phyloP scores from a whole-genome alignment of 1,140 invertebrate species.

The Leptopilina boulardi region DNA sequence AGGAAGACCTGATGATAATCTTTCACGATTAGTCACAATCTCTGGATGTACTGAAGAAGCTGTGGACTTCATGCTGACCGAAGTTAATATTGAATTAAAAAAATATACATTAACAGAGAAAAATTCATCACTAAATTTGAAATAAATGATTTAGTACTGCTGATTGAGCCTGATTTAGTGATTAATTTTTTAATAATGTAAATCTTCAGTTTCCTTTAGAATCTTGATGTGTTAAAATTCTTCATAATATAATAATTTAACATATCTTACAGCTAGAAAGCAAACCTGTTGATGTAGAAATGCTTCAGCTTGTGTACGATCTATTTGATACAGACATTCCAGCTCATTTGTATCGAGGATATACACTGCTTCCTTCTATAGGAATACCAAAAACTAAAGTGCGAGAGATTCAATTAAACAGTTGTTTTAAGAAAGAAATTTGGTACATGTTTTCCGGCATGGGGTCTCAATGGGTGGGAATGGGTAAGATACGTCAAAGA shows the following conservation, averaged over 20 bases:
- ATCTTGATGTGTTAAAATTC: too few species aligned
- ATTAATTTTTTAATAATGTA: too few species aligned
- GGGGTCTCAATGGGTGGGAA: slow-evolving; percentile 84
- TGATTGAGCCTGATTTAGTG: too few species aligned
- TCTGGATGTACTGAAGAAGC: slow-evolving; percentile 79
- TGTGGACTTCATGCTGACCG: slow-evolving; percentile 71
- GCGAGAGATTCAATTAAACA: slow-evolving; percentile 20
- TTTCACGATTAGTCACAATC: slow-evolving; percentile 74
- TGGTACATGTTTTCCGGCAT: slow-evolving; percentile 85
- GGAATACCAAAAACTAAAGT: slow-evolving; percentile 27
- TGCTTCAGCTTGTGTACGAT: slow-evolving; percentile 73
- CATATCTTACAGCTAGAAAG: slow-evolving; percentile 46
- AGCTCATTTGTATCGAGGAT: slow-evolving; percentile 76
- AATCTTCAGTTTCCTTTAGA: too few species aligned
- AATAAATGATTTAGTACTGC: too few species aligned
- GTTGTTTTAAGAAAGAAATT: slow-evolving; percentile 29
- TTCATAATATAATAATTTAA: too few species aligned
- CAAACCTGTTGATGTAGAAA: slow-evolving; percentile 65
- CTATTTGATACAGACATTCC: slow-evolving; percentile 65
- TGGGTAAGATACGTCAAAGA: slow-evolving; percentile 73
- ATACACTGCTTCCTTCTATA: slow-evolving; percentile 46
- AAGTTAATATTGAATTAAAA: too few species aligned
- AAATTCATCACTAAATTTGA: too few species aligned
- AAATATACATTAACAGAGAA: too few species aligned
- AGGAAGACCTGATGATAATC: slow-evolving; percentile 49